Evolutionary conservation across 2,888 invertebrate genomes (phyloP), one percentile per base, ranked within the genome.

Genomic region (Ectemnius lituratus): DNA sequence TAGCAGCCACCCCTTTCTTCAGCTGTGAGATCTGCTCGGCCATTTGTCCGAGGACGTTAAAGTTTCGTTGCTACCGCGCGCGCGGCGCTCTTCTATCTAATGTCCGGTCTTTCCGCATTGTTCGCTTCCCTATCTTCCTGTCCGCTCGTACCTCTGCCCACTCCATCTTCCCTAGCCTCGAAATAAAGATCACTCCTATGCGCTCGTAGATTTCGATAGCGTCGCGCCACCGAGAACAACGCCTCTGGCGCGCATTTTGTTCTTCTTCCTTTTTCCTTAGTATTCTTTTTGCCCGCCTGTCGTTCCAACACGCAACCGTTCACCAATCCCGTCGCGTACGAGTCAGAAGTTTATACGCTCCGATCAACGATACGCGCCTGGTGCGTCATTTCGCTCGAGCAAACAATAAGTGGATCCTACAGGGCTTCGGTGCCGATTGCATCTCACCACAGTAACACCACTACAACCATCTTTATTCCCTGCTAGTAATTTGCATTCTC

Each of bases 401-500:
- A 47, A 62, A 20, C 62, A 57, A 56, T 62, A 56, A 57, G 37
- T 47, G 52, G 47, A 59, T 18, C 46, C 27, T 13, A 49, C 20
- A 13, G 49, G 60, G 67, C 79, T 71, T 59, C 77, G 70, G 69
- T 68, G 68, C 70, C 79, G 76, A 82, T 86, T 85, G 85, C 82
- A 84, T 86, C 85, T 37, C 37, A 8, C 8, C 37, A 11, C 37
- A 37, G 37, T 37, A 37, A 37, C 37, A 37, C 8, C 23, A 23
- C 23, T 23, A 37, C 8, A 5, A 4, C 8, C 37, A 79, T 81
- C 84, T 85, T 87, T 84, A 84, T 86, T 85, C 85, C 77, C 77
- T 78, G 80, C 79, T 78, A 85, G 87, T 88, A 88, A 90, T 90
- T 90, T 90, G 90, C 89, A 88, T 89, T 87, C 87, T 85, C 81